Base-by-base conservation (phyloP, 2,113 vertebrate species). In the Nicator chloris region DNA sequence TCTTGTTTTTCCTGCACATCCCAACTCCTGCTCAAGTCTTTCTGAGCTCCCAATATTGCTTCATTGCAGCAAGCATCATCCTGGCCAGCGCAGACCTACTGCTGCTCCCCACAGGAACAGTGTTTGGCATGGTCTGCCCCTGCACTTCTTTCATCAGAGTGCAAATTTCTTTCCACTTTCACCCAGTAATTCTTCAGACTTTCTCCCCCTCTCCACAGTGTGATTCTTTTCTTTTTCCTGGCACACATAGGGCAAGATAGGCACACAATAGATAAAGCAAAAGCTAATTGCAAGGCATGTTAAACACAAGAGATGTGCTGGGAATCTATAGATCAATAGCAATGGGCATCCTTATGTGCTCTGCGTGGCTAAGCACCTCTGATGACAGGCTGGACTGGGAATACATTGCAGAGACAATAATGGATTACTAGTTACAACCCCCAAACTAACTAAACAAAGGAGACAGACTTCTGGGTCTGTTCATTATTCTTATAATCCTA, bases 401-500 rank as follows among this genome's bases (percentile, higher is more conserved):
- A 64, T 69, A 40, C 3, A 13, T 66, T 68, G 57, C 45, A 86
- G 42, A 70, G 60, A 69, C 45, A 90, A 44, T 54, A 75, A 90
- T 28, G 39, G 71, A 95, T 65, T 73, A 57, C 54, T 51, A 63
- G 50, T 47, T 83, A 54, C 77, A 92, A 23, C 28, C 20, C 54
- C n/a, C 70, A 82, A 90, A 95, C 75, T 61, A 84, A 79, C 81
- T 93, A 88, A 95, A 88, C 76, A 88, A 88, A 94, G 31, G 49
- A 96, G 24, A 47, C 49, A 72, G 51, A 27, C 24, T 87, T 93
- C 50, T 40, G 50, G 13, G 16, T 68, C 82, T 80, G 50, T 82
- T 89, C 72, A 54, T 96, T 90, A 92, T 71, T 96, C 82, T 72
- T 76, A 35, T 79, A 95, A 96, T 92, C 87, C 91, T 77, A 35